phyloP scores from a whole-genome alignment of 1,140 invertebrate species.

The Penaeus chinensis region DNA sequence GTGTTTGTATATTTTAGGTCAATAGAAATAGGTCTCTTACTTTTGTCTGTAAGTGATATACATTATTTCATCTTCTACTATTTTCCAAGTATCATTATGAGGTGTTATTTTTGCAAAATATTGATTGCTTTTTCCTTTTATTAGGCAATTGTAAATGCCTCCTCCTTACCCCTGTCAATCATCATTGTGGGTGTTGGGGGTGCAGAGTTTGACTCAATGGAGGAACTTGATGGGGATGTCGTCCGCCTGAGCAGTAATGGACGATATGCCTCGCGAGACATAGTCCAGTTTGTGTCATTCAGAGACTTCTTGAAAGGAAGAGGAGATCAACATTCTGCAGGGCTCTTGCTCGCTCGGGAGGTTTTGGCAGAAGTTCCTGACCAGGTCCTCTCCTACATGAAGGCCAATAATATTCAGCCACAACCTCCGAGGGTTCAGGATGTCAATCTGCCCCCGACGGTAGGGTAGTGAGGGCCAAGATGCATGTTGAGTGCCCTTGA shows the following conservation, averaged over 20 bases:
- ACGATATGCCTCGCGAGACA: slow-evolving; percentile 72
- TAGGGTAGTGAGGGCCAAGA: no score
- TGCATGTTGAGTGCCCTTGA: no score
- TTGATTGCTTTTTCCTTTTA: neutral
- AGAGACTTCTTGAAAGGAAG: slow-evolving; percentile 68
- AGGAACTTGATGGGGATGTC: slow-evolving; percentile 74
- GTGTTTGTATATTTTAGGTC: no score
- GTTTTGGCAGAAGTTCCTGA: slow-evolving; percentile 76
- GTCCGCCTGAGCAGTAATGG: slow-evolving; percentile 70
- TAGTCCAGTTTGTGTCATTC: slow-evolving; percentile 76
- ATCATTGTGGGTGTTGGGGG: slow-evolving; percentile 76
- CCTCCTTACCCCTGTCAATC: slow-evolving; percentile 73
- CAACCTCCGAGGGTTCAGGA: slow-evolving; percentile 65
- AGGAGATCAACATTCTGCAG: slow-evolving; percentile 65
- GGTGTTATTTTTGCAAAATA: no score
- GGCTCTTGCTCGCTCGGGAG: slow-evolving; percentile 72
- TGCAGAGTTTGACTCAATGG: slow-evolving; percentile 75
- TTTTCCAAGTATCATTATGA: no score
- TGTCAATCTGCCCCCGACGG: slow-evolving; percentile 20
- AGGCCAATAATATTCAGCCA: slow-evolving; percentile 71
- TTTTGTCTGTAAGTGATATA: no score
- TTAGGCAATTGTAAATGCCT: slow-evolving; percentile 72
- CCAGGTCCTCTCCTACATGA: slow-evolving; percentile 75
- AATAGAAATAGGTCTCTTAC: no score
- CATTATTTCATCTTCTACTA: no score